Conservation (phyloP, 2,113 vertebrate genomes). For the Apodemus speciosus region DNA sequence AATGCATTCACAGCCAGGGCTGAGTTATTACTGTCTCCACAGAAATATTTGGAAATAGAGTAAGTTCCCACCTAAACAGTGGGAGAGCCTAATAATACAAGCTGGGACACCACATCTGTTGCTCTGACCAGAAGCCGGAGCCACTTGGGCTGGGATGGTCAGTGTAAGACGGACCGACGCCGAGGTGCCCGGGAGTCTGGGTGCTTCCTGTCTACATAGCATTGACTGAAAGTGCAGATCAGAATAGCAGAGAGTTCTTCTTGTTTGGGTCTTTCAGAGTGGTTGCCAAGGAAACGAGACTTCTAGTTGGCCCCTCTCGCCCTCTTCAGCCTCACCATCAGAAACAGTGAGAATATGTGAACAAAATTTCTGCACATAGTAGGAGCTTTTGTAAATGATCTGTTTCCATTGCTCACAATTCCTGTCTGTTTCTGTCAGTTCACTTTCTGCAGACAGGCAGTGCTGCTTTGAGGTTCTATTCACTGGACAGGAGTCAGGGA, state of each 20-base stretch:
- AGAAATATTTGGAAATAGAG: conserved; percentile 43
- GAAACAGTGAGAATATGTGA: neutral
- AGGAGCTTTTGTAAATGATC: neutral
- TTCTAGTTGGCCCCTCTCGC: neutral
- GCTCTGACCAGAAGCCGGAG: neutral
- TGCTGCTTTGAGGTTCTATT: neutral
- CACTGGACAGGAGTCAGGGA: neutral
- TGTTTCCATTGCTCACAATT: neutral
- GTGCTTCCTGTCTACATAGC: neutral
- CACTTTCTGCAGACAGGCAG: too few species aligned
- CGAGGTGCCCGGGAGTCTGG: neutral
- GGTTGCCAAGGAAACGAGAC: neutral
- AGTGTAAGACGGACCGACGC: neutral
- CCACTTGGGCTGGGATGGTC: neutral
- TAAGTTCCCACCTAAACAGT: conserved; percentile 28
- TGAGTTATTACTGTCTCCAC: conserved; percentile 33
- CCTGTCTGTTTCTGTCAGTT: neutral
- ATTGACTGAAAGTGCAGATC: neutral
- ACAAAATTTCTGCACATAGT: neutral
- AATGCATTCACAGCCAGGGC: fast-evolving
- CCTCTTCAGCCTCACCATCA: neutral
- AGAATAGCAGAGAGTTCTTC: neutral
- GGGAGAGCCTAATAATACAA: neutral
- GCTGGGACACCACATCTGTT: neutral
- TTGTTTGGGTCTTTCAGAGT: neutral